A percentile compares a stretch with the other conserved stretches of the same genome.
These are phyloP conservation scores for Reinhardtius hippoglossoides DNA, from an alignment of 2,113 vertebrate genomes.

Conservation along the genomic window DNA sequence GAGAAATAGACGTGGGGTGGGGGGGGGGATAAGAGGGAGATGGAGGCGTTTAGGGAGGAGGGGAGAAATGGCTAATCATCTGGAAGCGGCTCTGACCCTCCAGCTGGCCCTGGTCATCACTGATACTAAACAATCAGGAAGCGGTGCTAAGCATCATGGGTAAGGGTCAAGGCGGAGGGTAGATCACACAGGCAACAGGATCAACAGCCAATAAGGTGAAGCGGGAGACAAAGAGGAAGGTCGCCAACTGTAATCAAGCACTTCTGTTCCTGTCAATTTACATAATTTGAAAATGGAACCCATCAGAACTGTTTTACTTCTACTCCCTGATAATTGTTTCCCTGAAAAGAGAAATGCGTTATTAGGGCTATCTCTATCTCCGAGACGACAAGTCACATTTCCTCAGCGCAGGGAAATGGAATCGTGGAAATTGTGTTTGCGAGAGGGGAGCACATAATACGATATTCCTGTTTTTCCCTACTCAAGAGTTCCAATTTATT, in stretches of 20 bases:
- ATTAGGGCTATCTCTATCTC: slow-evolving; percentile 85
- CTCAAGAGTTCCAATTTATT: slow-evolving; percentile 98
- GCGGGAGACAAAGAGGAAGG: slow-evolving; percentile 28
- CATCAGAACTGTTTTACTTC: slow-evolving; percentile 46
- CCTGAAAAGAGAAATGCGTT: slow-evolving; percentile 76
- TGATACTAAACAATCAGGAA: slow-evolving; percentile 65
- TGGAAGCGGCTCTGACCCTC: slow-evolving; percentile 85
- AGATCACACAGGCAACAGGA: background rate
- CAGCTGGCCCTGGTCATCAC: slow-evolving; percentile 68
- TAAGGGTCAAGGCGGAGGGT: slow-evolving; percentile 29
- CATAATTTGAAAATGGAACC: slow-evolving; percentile 60
- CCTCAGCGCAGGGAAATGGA: slow-evolving; percentile 88
- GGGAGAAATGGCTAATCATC: slow-evolving; percentile 84
- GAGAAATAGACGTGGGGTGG: background rate
- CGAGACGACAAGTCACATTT: slow-evolving; percentile 89
- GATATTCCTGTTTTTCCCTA: slow-evolving; percentile 90
- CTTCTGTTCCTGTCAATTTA: slow-evolving; percentile 40
- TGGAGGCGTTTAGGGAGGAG: background rate
- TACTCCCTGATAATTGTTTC: slow-evolving; percentile 75
- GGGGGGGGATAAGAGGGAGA: background rate
- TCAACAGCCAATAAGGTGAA: background rate
- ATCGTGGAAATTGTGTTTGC: slow-evolving; percentile 91
- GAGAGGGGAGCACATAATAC: slow-evolving; percentile 85
- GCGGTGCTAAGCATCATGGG: slow-evolving; percentile 16
- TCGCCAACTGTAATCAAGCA: slow-evolving; percentile 44